Evolutionary conservation across 2,888 invertebrate genomes (phyloP), one percentile per base, ranked within the genome.

Genomic region (Griposia aprilina): DNA sequence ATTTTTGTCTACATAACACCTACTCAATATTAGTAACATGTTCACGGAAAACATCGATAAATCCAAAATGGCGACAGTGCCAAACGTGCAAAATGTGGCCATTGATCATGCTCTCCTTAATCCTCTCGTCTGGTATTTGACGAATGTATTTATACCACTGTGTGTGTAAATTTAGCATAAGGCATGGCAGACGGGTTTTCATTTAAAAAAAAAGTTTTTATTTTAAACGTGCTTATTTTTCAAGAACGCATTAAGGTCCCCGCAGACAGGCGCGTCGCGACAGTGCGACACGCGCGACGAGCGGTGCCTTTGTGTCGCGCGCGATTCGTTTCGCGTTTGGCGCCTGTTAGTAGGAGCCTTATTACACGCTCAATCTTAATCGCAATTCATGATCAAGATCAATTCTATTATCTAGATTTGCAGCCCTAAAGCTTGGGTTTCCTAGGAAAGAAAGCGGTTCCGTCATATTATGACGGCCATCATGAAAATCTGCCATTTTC

Each of bases 31-130:
- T 17, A 23, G 45, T 45, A 55, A 17, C 11, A 76, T n/a, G 11
- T 55, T 60, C 20, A 5, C 13, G 11, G 45, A 55, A 48, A 74
- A 48, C 36, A 59, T 50, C 45, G 15, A 57, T 59, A 77, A 62
- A 83, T 78, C 50, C 3, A 74, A 77, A 82, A 83, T 73, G 63
- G 52, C n/a, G 48, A 41, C 48, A 59, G n/a, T 45, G 11, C 15
- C 11, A 77, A 65, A 52, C 62, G 20, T 66, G 45, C n/a, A 50
- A 73, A 76, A 65, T 69, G 36, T 45, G 23, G 41, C 26, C 15
- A 62, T 83, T 59, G 10, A 74, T 78, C 73, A 74, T 63, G 23
- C 36, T 66, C 36, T 26, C 17, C n/a, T 60, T 66, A 83, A 77
- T 69, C 11, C 65, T 48, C 60, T 48, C 20, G 69, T 66, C 45